Base-by-base conservation (phyloP, 1,140 invertebrate species). In the Polyergus mexicanus region DNA sequence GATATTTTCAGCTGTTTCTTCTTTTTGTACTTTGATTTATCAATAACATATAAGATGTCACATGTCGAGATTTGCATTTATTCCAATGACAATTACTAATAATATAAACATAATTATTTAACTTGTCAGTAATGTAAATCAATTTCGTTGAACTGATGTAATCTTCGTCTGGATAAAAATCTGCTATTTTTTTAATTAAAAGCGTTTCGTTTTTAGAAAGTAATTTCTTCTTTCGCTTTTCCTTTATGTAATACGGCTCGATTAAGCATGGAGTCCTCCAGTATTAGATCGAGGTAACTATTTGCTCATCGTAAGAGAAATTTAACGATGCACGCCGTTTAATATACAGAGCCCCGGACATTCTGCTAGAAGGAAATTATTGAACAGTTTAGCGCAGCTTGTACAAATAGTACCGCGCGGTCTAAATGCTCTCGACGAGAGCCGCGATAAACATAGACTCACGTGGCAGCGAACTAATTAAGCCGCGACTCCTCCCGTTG, bases 391-490 rank as follows among this genome's bases (percentile, higher is more conserved):
- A 81, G 25, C 19, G 25, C 51, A 41, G 51, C 19, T 13, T 81
- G 41, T 69, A 54, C 44, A 77, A 77, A 81, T 41, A 41, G 28
- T 41, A 71, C 44, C 28, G 54, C 41, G 78, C 66, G 32, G 54
- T 72, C 66, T 72, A 60, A 72, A 72, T 41, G 66, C 78, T 44
- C 78, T 44, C 54, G 38, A 1, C 35, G 35, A 81, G 51, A 60
- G 35, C n/a, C 4, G 78, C 19, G 72, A 63, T 65, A 84, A 76
- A 76, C 81, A 75, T 51, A 84, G 81, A 65, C 62, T 56, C 25
- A 58, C 58, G 56, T 84, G 81, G 22, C 71, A 25, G 68, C 58
- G 72, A 76, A 84, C 81, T 84, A 84, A 84, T 84, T 84, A 77
- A 84, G 56, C 13, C 16, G 56, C 16, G 56, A 28, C 58, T 84